Conservation (phyloP, 2,797 vertebrate species). For the Micromesistius poutassou region DNA sequence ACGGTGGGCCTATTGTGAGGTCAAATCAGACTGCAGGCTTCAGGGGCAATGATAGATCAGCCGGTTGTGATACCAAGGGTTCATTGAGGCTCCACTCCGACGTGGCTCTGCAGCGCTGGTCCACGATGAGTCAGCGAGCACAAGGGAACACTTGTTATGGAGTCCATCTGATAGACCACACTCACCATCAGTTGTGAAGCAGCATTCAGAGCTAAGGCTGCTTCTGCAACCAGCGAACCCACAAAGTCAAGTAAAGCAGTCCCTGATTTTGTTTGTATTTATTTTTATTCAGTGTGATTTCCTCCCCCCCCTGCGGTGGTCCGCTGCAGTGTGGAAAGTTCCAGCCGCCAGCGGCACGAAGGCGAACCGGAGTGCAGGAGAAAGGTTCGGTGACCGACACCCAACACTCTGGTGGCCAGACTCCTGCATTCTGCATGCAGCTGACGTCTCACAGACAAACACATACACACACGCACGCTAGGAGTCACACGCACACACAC, state of each 20-base stretch:
- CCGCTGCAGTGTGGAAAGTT: conserved; percentile 73
- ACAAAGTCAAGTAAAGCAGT: neutral
- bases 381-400: neutral
- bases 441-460: neutral
- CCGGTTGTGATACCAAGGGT: conserved; percentile 37
- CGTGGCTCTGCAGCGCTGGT: too few relatives aligned
- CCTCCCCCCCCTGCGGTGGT: conserved; percentile 22
- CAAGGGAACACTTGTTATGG: too few relatives aligned
- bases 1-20: neutral
- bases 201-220: neutral
- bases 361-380: neutral
- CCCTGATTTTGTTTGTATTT: neutral
- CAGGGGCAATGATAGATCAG: conserved; percentile 28
- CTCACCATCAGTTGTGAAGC: too few relatives aligned
- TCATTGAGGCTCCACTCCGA: too few relatives aligned
- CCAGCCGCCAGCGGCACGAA: conserved; percentile 33
- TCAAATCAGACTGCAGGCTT: neutral
- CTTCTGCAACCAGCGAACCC: neutral
- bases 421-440: neutral
- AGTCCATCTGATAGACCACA: too few relatives aligned
- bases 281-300: too few relatives aligned
- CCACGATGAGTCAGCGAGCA: too few relatives aligned
- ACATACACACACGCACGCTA: too few relatives aligned
- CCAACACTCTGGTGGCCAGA: neutral
- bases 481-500: too few relatives aligned